Evolutionary conservation across 2,888 invertebrate genomes (phyloP), one percentile per base, ranked within the genome.

Genomic region (Dicycla oo): DNA sequence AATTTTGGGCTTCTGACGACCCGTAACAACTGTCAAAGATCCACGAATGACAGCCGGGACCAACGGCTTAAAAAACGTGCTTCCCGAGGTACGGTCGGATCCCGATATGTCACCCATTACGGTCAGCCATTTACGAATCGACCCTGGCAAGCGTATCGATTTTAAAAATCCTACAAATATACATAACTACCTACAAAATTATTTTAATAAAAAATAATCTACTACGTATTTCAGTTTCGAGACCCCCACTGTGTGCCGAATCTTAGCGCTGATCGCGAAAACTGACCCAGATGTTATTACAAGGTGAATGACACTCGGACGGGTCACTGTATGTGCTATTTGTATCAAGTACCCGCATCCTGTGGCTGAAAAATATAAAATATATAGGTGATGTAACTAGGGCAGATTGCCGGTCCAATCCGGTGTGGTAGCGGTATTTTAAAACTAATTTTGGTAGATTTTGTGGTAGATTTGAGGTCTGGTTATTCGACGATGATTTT

Each of bases 291-390:
- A 70, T 85, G 43, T 61, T 23, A 49, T 43, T 7, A 60, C 73
- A 82, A 86, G 85, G 84, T 84, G 82, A 85, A 84, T 84, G 84
- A 85, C 85, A 74, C 64, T 40, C 64, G 56, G 40, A 20, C 58
- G 67, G 76, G 78, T 82, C 80, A 78, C 60, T 69, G 74, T 68
- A 73, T 63, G 63, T 56, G 66, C 54, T 75, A 77, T 80, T 73
- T 53, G 67, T 51, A 69, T 54, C 84, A 85, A 86, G 85, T 85
- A 78, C 54, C 67, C 64, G 23, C 80, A 78, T 85, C 85, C 86
- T 81, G 85, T 74, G 49, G 38, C 73, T 63, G 64, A 82, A 77
- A 82, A 49, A 64, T 73, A 67, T 69, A 62, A 49, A 69, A 67
- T 60, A 82, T 77, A 80, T 82, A 80, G 73, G 78, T 78, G 63